Evolutionary conservation across 2,888 invertebrate genomes (phyloP).

Genomic region (Brachyopa scutellaris): DNA sequence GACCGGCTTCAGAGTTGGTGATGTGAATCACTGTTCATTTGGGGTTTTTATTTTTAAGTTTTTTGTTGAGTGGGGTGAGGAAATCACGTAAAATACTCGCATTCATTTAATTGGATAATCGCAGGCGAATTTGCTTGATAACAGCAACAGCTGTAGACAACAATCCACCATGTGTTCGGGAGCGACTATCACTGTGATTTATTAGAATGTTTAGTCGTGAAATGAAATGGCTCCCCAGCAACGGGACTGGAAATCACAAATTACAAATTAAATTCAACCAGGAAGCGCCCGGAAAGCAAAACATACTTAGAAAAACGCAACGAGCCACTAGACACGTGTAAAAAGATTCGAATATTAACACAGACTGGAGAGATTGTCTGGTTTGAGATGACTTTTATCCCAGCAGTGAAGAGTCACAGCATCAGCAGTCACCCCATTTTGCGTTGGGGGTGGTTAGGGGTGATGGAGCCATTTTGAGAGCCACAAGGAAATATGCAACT

Average conservation of each 20-base stretch:
- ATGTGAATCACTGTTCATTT: conserved; percentile 35
- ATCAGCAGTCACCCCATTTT: conserved; percentile 20
- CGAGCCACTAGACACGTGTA: conserved; percentile 7
- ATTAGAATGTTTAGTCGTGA: neutral
- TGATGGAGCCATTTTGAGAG: conserved; percentile 37
- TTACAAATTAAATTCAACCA: conserved; percentile 26
- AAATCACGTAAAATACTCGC: conserved; percentile 38
- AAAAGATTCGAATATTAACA: conserved; percentile 55
- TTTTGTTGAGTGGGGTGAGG: conserved; percentile 1
- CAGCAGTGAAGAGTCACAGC: conserved; percentile 14
- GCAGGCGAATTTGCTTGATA: conserved; percentile 54
- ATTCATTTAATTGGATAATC: conserved; percentile 65
- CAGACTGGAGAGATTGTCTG: conserved; percentile 51
- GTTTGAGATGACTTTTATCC: conserved; percentile 60
- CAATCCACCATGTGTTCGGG: neutral
- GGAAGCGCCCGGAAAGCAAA: conserved; percentile 27
- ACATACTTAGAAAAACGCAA: neutral
- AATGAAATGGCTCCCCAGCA: neutral
- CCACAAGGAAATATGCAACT: neutral
- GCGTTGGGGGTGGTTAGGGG: conserved; percentile 52
- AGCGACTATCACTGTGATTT: neutral
- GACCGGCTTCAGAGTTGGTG: conserved; percentile 33
- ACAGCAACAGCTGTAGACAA: neutral
- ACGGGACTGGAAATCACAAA: neutral
- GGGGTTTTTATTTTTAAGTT: conserved; percentile 10